Evolutionary conservation across 2,113 vertebrate genomes (phyloP).

Genomic region (Rhynchopsitta pachyrhyncha): DNA sequence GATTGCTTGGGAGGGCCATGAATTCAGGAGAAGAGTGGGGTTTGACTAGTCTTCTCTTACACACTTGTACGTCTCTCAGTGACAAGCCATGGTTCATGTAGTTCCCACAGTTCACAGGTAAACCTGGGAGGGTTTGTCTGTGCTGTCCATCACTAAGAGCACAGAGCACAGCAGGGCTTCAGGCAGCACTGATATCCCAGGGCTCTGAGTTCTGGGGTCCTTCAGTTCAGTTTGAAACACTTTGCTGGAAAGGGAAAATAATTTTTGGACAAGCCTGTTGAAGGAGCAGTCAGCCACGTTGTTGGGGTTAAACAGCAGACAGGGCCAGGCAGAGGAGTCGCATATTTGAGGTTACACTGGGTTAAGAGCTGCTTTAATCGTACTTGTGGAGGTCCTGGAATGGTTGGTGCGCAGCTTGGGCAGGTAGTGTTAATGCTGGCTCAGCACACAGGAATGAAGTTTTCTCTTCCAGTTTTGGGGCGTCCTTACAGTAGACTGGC

Average conservation of each 20-base stretch:
- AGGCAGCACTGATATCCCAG: neutral
- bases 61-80: neutral
- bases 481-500: constrained; percentile 51
- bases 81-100: neutral
- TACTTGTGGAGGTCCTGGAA: neutral
- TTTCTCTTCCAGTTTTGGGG: constrained; percentile 10
- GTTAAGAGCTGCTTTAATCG: neutral
- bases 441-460: neutral
- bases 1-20: neutral
- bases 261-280: neutral
- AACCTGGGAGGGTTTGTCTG: neutral
- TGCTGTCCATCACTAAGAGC: neutral
- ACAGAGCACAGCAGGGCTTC: neutral
- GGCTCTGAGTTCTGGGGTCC: neutral
- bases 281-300: neutral
- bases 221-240: neutral
- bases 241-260: neutral
- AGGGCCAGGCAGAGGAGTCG: neutral
- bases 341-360: neutral
- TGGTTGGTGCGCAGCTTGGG: neutral
- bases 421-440: neutral
- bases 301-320: neutral
- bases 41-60: neutral
- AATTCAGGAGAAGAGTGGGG: neutral
- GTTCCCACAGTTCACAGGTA: neutral